Conservation (phyloP, 2,888 invertebrate genomes). For the Abrostola triplasia region DNA sequence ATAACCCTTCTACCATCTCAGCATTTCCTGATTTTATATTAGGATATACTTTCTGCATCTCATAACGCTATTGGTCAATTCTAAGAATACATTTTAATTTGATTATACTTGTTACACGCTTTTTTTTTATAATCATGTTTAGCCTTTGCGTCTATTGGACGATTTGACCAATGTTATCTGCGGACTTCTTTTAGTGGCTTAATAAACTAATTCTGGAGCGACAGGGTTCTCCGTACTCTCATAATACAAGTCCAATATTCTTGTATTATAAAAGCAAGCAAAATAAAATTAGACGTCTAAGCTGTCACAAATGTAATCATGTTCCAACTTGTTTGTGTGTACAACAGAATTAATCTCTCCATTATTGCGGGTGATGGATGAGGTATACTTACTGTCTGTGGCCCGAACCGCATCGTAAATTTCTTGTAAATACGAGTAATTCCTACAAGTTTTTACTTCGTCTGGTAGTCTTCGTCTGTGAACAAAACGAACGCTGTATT, state of each 20-base stretch:
- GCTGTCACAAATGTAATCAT: conserved; percentile 9
- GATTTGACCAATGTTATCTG: too few species aligned
- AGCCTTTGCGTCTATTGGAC: too few species aligned
- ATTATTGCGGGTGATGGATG: conserved; percentile 48
- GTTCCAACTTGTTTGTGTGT: conserved; percentile 18
- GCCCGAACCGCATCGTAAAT: conserved; percentile 91
- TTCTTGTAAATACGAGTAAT: conserved; percentile 92
- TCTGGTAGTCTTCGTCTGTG: conserved; percentile 90
- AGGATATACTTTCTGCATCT: too few species aligned
- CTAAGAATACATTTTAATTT: too few species aligned
- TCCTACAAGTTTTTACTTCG: conserved; percentile 89
- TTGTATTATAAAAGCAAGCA: background rate
- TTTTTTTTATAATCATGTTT: too few species aligned
- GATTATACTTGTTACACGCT: too few species aligned
- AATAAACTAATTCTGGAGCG: background rate
- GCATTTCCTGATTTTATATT: too few species aligned
- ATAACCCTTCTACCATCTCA: too few species aligned
- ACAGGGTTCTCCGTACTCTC: background rate
- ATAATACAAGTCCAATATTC: background rate
- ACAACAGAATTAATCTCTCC: conserved; percentile 29
- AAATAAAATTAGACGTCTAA: background rate
- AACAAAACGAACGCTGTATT: conserved; percentile 38
- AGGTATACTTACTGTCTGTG: conserved; percentile 88
- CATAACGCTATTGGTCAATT: too few species aligned
- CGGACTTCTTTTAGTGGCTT: too few species aligned